Evolutionary conservation across 2,888 invertebrate genomes (phyloP), one percentile per base, ranked within the genome.

Genomic region (Sesia apiformis): DNA sequence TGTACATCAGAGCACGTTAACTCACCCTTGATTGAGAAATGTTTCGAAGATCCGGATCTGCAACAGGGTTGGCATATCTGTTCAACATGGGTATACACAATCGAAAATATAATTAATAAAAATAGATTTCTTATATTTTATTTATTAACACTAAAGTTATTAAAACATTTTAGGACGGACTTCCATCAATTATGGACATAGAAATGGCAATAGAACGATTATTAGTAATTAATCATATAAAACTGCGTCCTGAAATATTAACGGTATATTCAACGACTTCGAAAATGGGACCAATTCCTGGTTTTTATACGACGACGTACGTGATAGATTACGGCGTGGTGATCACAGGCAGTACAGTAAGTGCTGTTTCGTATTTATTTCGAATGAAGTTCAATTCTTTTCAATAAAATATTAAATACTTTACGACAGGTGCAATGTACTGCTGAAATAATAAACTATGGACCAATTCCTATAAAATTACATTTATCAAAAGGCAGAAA

Each of bases 151-250:
- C 2, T 23, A 23, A 23, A 23, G 23, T 1, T 23, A 23, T 23
- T 23, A 23, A 23, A 23, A 23, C 23, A 23, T 23, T 76, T 57
- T 55, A 90, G 84, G 90, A 91, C 57, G 71, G 64, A 3, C 84
- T 79, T 64, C 93, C 93, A 4, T 84, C 88, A 4, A 60, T 64
- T n/a, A 84, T 90, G 73, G 93, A 93, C 60, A 91, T 93, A 54
- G 91, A 92, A 55, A 78, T 93, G 70, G 91, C 92, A 1, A 86
- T 92, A 59, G 93, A 93, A 72, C 84, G 92, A 62, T 70, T 82
- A 60, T 66, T 91, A 52, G 81, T 90, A 2, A 82, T 78, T 54
- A 74, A 87, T 46, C 81, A 90, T 61, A 76, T 93, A 7, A 73
- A 75, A 58, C 62, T 71, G 1, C 80, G 84, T 54, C 84, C 86